Evolutionary conservation across 2,113 vertebrate species (phyloP), one percentile per base, ranked within the genome.

Genomic region (Calidris pugnax): DNA sequence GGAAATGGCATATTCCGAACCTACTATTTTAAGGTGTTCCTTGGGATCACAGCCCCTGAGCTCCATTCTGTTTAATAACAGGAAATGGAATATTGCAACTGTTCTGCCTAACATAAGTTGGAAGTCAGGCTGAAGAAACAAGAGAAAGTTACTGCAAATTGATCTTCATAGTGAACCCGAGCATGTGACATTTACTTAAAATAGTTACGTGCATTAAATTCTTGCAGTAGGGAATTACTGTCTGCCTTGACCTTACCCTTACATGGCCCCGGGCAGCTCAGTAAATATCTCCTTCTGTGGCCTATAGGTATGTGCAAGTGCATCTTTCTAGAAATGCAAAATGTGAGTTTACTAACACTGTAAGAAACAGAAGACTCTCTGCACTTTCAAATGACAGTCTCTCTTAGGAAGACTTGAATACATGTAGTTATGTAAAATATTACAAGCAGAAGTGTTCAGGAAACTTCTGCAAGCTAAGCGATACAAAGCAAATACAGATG

Each of bases 151-250:
- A 73, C 55, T 96, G 94, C 71, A 91, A 95, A 90, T 22, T 93
- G 87, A 96, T 90, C 92, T 86, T 91, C 18, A 2, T 6, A 14
- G 75, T 56, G 71, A 93, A 76, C 66, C 48, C 14, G 8, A 77
- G 87, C 92, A 90, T 93, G 95, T 97, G 96, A 96, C 72, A 24
- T 91, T 67, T 50, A 80, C 93, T 86, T 88, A 91, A 96, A 95
- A 97, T 88, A 96, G 96, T 85, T 62, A 76, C 91, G 21, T 18
- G 79, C 75, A 48, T 84, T 74, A 39, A 84, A 93, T 88, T 88
- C 47, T 45, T 88, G 82, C 82, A 66, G 69, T 10, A 47, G 71
- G 63, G 63, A 85, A 73, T 96, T 91, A 43, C 33, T 68, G 23
- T 71, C 74, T 77, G 71, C 68, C 67, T 88, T 15, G 60, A 16